Conservation (phyloP, 2,113 vertebrate species). For the Macheiramphus alcinus region DNA sequence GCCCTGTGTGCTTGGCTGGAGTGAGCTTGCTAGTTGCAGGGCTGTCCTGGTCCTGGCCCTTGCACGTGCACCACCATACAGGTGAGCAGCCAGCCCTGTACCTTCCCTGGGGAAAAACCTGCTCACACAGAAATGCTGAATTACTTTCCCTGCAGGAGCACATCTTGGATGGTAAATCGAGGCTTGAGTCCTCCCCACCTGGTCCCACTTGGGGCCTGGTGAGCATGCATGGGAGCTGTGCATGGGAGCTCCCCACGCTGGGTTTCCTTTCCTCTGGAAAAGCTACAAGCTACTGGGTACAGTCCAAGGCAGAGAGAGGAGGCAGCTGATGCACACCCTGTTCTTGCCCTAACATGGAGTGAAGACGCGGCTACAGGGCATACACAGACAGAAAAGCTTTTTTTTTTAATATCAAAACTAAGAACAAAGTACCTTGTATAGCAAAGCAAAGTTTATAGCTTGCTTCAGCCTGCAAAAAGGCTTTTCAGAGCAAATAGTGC, state of each 20-base stretch:
- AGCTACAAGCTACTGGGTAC: not conserved
- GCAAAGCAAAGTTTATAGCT: not conserved
- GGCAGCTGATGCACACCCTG: not conserved
- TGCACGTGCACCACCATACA: rapidly evolving
- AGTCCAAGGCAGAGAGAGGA: conserved; percentile 33
- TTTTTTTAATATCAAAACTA: not conserved
- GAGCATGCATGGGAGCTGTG: not conserved
- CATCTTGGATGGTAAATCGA: not conserved
- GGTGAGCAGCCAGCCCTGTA: not conserved
- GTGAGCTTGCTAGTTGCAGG: not conserved
- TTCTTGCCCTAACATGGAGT: conserved; percentile 60
- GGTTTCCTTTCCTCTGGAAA: not conserved
- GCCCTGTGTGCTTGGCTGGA: not conserved
- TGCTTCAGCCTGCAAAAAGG: not conserved
- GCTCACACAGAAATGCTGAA: not conserved
- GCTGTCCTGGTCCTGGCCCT: not conserved
- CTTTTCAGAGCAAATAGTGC: not conserved
- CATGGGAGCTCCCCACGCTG: not conserved
- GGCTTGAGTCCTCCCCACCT: not conserved
- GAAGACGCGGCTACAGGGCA: conserved; percentile 11
- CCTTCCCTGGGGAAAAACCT: not conserved
- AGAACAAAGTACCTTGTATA: conserved; percentile 49
- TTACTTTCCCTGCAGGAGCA: not conserved
- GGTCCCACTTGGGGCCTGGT: not conserved
- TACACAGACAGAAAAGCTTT: not conserved